phyloP scores from a whole-genome alignment of 1,140 invertebrate species.

The Neodiprion virginianus region DNA sequence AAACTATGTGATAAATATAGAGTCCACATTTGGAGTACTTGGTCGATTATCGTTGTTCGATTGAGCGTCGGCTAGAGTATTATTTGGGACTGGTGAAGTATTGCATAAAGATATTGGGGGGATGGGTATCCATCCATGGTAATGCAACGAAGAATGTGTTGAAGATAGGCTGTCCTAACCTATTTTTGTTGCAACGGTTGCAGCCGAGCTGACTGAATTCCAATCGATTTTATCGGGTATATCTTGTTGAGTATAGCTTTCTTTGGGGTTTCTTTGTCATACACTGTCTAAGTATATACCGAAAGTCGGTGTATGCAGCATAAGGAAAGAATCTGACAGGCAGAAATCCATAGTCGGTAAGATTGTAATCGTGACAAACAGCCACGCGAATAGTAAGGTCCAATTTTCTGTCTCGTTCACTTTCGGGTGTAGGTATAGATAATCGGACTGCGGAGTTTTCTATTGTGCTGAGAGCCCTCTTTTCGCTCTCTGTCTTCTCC shows the following conservation, averaged over 20 bases:
- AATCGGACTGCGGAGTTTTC: not conserved
- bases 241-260: not conserved
- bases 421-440: conserved; percentile 2
- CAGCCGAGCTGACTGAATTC: not conserved
- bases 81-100: too few relatives aligned
- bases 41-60: too few relatives aligned
- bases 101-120: too few relatives aligned
- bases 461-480: not conserved
- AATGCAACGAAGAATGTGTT: too few relatives aligned
- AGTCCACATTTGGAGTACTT: too few relatives aligned
- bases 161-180: not conserved
- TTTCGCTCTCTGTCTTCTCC: not conserved
- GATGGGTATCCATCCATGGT: too few relatives aligned
- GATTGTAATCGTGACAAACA: conserved; percentile 1
- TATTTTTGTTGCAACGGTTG: not conserved
- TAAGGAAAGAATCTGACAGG: not conserved
- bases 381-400: not conserved
- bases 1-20: too few relatives aligned
- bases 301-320: not conserved
- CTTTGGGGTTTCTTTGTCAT: not conserved
- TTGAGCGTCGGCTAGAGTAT: too few relatives aligned
- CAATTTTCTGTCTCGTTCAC: conserved; percentile 14
- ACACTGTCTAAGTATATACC: too few relatives aligned
- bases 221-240: not conserved
- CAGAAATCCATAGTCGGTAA: not conserved